phyloP scores from a whole-genome alignment of 2,797 vertebrate species.

The Caiman crocodilus region DNA sequence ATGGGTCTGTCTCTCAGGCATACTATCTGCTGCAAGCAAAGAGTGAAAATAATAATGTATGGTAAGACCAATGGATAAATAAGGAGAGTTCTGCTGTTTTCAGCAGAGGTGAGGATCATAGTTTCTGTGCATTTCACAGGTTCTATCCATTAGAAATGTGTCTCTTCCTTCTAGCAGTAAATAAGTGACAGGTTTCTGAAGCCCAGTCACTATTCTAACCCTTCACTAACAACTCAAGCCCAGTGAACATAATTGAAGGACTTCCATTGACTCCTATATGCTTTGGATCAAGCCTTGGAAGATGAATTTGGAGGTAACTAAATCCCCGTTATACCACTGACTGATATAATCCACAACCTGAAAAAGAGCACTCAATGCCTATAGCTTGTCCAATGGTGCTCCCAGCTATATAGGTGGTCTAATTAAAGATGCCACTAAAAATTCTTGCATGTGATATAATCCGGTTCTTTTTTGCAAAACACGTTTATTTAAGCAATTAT shows the following conservation, averaged over 20 bases:
- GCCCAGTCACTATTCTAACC: background rate
- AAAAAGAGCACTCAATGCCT: too few species aligned
- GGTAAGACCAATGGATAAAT: background rate
- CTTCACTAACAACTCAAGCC: background rate
- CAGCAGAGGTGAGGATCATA: background rate
- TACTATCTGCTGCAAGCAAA: background rate
- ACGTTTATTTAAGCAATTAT: background rate
- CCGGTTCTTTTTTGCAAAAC: too few species aligned
- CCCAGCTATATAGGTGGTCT: too few species aligned
- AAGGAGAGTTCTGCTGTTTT: background rate
- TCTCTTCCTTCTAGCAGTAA: background rate
- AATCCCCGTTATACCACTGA: background rate
- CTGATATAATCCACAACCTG: background rate
- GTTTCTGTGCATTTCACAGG: background rate
- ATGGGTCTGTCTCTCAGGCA: background rate
- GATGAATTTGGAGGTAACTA: background rate
- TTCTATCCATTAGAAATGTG: background rate
- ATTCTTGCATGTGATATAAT: too few species aligned
- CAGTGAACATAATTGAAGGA: background rate
- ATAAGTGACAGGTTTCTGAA: background rate
- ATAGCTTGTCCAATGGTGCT: too few species aligned
- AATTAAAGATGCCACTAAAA: too few species aligned
- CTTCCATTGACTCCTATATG: background rate
- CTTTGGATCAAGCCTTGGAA: background rate
- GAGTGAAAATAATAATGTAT: background rate